phyloP scores from a whole-genome alignment of 2,797 vertebrate species.

The Cynopterus sphinx region DNA sequence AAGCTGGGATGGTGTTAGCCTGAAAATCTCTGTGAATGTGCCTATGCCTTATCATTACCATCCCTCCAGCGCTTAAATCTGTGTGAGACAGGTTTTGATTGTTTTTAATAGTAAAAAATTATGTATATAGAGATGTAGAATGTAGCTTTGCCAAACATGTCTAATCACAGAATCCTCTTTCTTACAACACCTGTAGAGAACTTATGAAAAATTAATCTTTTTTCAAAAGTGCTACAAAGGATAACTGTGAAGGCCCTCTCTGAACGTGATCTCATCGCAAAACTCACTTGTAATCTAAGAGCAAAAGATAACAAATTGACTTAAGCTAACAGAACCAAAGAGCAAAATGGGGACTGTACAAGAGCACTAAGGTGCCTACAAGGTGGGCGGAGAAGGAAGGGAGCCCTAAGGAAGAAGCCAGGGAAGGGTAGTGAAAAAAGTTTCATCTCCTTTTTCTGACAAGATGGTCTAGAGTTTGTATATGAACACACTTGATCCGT shows the following conservation, averaged over 20 bases:
- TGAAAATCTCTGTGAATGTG: background rate
- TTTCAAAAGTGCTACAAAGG: background rate
- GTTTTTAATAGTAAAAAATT: background rate
- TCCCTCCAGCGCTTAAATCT: background rate
- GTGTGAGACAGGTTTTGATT: background rate
- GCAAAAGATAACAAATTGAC: background rate
- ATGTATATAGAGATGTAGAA: background rate
- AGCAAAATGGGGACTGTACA: background rate
- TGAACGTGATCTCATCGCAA: background rate
- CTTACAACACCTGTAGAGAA: background rate
- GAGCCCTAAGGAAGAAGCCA: background rate
- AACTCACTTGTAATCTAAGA: background rate
- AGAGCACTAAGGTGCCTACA: background rate
- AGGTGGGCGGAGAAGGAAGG: background rate
- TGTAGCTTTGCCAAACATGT: background rate
- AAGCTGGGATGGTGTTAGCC: background rate
- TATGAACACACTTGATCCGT: background rate
- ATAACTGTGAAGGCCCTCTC: background rate
- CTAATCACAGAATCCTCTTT: background rate
- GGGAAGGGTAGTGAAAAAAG: background rate
- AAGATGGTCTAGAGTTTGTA: background rate
- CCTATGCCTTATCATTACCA: background rate
- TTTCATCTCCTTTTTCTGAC: background rate
- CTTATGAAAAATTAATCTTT: background rate
- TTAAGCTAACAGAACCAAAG: background rate